Evolutionary conservation across 2,888 invertebrate species (phyloP), one percentile per base, ranked within the genome.

Genomic region (Drosophila kanekoi): DNA sequence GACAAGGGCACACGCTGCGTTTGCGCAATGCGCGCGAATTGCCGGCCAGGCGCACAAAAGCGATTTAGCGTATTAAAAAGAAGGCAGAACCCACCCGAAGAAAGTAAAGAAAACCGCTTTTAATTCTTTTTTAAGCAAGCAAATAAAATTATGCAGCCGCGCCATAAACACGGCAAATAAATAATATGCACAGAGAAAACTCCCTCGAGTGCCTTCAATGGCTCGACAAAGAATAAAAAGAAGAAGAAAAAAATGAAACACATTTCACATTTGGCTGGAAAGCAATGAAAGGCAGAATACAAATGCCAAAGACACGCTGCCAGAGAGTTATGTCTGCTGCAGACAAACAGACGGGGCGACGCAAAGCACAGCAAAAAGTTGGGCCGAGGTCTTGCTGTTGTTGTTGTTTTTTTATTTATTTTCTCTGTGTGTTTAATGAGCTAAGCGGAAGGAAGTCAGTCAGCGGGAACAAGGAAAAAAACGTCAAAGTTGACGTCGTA

Each of bases 401-500:
- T 13, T 16, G 13, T 23, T 14, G n/a, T 18, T 32, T 33, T 45
- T 59, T 32, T 28, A 28, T 28, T 28, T 28, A 28, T 28, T 38
- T 48, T 13, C 18, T 59, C 48, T 67, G 62, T 81, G 74, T 89
- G 87, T 89, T 89, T 89, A 90, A 89, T 89, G 89, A 89, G 89
- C 87, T 89, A 89, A 90, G 81, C 89, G 89, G 89, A 89, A 90
- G 90, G 88, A 89, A 90, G 87, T 85, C 90, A 87, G 77, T 72
- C 86, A 67, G 77, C 66, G 60, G 49, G 56, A 44, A 72, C 54
- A 56, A 35, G 51, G 51, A 66, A 66, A 66, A 23, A 58, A 64
- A 74, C 77, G 82, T 69, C 79, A 71, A 79, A 82, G 81, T 73
- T 68, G 67, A 58, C 70, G 73, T 64, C 58, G 81, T 83, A 71